These are phyloP conservation scores for Ptilorrhoa leucosticta DNA, from an alignment of 2,113 vertebrate species.

Conservation along the genomic window DNA sequence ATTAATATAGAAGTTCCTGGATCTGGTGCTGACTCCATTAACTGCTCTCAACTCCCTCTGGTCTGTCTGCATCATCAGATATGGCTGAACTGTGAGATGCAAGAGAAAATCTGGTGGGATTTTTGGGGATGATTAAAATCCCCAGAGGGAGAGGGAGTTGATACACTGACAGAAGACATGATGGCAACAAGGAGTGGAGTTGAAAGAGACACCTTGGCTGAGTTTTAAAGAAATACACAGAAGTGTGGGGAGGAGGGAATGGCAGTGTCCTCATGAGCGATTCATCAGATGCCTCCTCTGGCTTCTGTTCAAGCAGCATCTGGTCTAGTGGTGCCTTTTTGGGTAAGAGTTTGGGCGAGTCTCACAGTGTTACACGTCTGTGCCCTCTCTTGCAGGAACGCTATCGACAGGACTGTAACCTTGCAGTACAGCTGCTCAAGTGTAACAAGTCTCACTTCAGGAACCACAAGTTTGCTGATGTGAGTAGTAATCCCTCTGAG, in stretches of 20 bases:
- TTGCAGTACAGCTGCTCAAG: conserved; percentile 96
- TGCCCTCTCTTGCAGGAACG: conserved; percentile 82
- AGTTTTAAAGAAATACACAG: not conserved
- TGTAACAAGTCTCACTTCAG: conserved; percentile 99
- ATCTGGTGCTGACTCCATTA: not conserved
- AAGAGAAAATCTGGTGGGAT: not conserved
- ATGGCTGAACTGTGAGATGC: not conserved
- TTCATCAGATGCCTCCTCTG: not conserved
- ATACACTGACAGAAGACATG: not conserved
- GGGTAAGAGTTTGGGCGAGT: not conserved
- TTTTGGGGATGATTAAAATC: not conserved
- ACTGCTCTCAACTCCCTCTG: not conserved
- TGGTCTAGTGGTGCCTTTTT: not conserved
- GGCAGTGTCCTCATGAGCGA: not conserved
- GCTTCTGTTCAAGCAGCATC: not conserved
- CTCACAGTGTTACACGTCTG: not conserved
- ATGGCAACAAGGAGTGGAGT: not conserved
- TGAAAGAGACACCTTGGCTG: not conserved
- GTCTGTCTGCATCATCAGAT: not conserved
- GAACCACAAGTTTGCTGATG: conserved; percentile 97
- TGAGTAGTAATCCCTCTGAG: conserved; percentile 73
- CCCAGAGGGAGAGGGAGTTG: not conserved
- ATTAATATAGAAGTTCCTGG: not conserved
- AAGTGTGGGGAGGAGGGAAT: not conserved
- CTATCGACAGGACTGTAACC: conserved; percentile 94